Evolutionary conservation across 2,113 vertebrate species (phyloP).

Genomic region (Porphyrio hochstetteri): DNA sequence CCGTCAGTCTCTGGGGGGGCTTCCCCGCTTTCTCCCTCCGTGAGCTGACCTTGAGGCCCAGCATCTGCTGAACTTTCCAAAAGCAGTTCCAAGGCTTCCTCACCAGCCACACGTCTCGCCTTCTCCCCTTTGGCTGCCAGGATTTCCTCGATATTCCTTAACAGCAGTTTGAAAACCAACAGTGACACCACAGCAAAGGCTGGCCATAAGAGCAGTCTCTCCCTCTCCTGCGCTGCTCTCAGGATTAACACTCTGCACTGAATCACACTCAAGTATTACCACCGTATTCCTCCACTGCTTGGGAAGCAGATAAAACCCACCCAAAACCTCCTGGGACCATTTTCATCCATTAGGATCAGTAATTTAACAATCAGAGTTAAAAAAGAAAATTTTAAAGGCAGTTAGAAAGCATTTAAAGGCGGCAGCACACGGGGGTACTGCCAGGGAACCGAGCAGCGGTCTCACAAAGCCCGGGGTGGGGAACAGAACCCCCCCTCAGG

Average conservation of each 20-base stretch:
- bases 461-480: background rate
- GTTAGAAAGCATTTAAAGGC: background rate
- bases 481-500: background rate
- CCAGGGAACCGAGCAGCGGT: background rate
- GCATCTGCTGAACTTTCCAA: constrained; percentile 31
- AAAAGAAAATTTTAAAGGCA: background rate
- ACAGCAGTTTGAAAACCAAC: background rate
- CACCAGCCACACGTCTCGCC: constrained; percentile 77
- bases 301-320: background rate
- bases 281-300: accelerated
- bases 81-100: constrained; percentile 82
- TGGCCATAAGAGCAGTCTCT: accelerated
- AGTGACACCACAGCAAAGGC: background rate
- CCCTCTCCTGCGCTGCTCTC: background rate
- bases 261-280: accelerated
- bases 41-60: background rate
- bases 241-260: accelerated
- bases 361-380: background rate
- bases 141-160: constrained; percentile 96
- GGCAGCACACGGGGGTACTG: background rate
- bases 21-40: background rate
- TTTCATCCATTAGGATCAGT: background rate
- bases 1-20: background rate
- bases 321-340: background rate
- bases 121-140: constrained; percentile 90